Conservation (phyloP, 1,140 invertebrate species). For the Halotydeus destructor region DNA sequence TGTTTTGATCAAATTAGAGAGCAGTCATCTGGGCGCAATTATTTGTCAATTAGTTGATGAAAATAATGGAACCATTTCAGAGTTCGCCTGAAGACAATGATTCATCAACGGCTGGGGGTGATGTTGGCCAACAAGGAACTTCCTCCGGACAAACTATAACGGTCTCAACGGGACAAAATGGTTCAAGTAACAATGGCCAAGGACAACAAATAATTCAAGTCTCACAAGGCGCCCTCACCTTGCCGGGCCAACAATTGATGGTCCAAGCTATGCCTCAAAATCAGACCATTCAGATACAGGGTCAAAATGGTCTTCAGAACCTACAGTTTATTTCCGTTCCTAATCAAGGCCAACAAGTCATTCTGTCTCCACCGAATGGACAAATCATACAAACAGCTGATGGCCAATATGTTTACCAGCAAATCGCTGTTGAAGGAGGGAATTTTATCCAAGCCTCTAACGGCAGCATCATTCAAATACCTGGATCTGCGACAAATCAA, state of each 20-base stretch:
- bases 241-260: conserved; percentile 25
- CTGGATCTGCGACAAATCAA: conserved; percentile 19
- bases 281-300: conserved; percentile 38
- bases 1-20: no score
- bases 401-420: conserved; percentile 65
- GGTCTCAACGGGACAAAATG: no score
- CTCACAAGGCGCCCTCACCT: conserved; percentile 25
- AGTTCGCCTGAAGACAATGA: no score
- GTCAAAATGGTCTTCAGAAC: conserved; percentile 33
- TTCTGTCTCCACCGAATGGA: conserved; percentile 31
- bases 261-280: conserved; percentile 26
- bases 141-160: no score
- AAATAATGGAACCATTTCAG: no score
- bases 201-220: conserved; percentile 24
- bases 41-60: no score
- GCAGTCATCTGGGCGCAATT: no score
- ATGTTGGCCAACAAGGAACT: no score
- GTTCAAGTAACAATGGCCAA: no score
- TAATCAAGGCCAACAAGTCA: conserved; percentile 21
- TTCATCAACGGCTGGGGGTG: no score
- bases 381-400: conserved; percentile 64
- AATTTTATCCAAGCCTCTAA: conserved; percentile 20
- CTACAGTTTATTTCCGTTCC: conserved; percentile 41
- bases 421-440: conserved; percentile 36
- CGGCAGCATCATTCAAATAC: conserved; percentile 22